Evolutionary conservation across 2,113 vertebrate species (phyloP).

Genomic region (Himantopus leucocephalus): DNA sequence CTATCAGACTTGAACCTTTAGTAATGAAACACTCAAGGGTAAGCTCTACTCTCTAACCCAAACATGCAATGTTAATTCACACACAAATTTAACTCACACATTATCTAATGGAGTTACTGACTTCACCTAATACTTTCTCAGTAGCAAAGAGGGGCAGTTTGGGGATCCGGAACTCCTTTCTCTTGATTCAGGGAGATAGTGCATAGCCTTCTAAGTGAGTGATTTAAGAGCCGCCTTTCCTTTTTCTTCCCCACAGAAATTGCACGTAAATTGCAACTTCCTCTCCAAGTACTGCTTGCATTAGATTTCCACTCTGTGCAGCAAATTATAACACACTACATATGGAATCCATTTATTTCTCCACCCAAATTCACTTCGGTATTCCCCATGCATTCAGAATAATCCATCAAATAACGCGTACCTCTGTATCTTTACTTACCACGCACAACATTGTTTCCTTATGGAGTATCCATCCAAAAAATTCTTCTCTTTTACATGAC

Average conservation of each 20-base stretch:
- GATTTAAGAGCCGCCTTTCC: not conserved
- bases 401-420: not conserved
- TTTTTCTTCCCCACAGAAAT: not conserved
- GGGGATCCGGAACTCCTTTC: not conserved
- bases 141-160: not conserved
- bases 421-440: not conserved
- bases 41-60: not conserved
- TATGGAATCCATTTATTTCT: not conserved
- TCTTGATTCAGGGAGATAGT: not conserved
- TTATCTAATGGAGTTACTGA: not conserved
- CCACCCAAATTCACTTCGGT: not conserved
- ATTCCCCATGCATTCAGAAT: not conserved
- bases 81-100: not conserved
- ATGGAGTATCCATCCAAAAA: not conserved
- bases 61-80: rapidly evolving
- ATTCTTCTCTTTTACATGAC: not conserved
- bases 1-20: not conserved
- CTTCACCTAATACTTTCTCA: not conserved
- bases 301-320: not conserved
- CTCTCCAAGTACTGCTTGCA: not conserved
- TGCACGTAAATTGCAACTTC: not conserved
- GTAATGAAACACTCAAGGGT: not conserved
- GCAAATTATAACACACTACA: not conserved
- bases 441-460: not conserved
- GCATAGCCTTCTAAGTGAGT: not conserved